Evolutionary conservation across 92 coral and sea anemone species (phyloP).

Genomic region (Palythoa heliodiscus): DNA sequence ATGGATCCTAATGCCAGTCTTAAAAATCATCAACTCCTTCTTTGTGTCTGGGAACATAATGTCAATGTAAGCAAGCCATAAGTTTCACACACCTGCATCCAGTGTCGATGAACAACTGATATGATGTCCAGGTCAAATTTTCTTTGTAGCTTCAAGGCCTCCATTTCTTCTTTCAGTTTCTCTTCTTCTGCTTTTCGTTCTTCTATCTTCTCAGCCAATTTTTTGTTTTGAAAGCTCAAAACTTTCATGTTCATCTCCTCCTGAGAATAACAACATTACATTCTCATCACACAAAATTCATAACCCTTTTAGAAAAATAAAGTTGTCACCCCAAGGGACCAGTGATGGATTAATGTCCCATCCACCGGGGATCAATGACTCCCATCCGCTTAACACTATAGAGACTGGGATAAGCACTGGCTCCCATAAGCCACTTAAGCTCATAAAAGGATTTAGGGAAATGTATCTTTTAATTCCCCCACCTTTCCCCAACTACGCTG

Average conservation of each 20-base stretch:
- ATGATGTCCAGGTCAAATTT: constrained; percentile 82
- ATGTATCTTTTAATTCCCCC: no score
- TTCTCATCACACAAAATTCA: not conserved
- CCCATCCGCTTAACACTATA: no score
- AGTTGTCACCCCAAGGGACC: no score
- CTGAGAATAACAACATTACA: constrained; percentile 40
- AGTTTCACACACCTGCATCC: constrained; percentile 83
- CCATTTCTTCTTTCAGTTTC: constrained; percentile 81
- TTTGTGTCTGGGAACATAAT: not conserved
- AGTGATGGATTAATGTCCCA: no score
- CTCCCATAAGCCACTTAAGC: no score
- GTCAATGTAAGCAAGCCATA: not conserved
- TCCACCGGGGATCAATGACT: no score
- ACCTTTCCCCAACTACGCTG: no score
- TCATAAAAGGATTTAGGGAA: no score
- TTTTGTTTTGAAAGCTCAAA: constrained; percentile 91
- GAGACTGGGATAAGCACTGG: no score
- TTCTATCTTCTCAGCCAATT: constrained; percentile 88
- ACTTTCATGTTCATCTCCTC: constrained; percentile 97
- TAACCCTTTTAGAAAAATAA: no score
- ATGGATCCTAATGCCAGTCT: not conserved
- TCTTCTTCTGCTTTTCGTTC: constrained; percentile 89
- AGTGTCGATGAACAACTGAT: constrained; percentile 90
- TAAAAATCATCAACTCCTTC: not conserved
- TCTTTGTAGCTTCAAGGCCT: constrained; percentile 74